Evolutionary conservation across 2,888 invertebrate genomes (phyloP), one percentile per base, ranked within the genome.

Genomic region (Lacanobia oleracea): DNA sequence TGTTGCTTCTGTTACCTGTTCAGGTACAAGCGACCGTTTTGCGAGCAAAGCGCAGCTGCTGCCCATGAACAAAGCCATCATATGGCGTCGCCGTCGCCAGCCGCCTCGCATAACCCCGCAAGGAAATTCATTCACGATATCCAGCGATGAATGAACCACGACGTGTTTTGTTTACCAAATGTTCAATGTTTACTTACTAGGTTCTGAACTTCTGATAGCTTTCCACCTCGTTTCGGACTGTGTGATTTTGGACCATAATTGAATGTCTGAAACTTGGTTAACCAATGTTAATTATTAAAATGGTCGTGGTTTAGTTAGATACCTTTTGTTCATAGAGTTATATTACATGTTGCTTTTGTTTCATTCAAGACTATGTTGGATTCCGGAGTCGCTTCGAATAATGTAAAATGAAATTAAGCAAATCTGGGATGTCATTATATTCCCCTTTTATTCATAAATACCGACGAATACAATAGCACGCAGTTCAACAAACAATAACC

Each of bases 1-100:
- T 95, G 95, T 95, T 95, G 95, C 95, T 94, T 92, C 92, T 92
- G 91, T 93, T 95, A 95, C 95, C 95, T 95, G 95, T 92, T 91
- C 95, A 95, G 95, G 95, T 92, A 92, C 90, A 91, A 91, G 88
- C 91, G 91, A 90, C 91, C 92, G 93, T 92, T 93, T 93, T 86
- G 92, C 93, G 89, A 90, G 87, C 81, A 86, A 86, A 87, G 81
- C 83, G 87, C 94, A 95, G 95, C 95, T 94, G 95, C 93, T 91
- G 88, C 88, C 86, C 81, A 86, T 88, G 89, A 93, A 94, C 93
- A 93, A 94, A 93, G 92, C 89, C 88, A 90, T 92, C 93, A 93
- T 91, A 91, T 92, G 92, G 92, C 90, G 87, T 87, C 82, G 77
- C 56, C 50, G 23, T 77, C 56, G 87, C 83, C 85, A 86, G 83